Base-by-base conservation (phyloP, 2,888 invertebrate genomes). In the Harpalus rubripes region DNA sequence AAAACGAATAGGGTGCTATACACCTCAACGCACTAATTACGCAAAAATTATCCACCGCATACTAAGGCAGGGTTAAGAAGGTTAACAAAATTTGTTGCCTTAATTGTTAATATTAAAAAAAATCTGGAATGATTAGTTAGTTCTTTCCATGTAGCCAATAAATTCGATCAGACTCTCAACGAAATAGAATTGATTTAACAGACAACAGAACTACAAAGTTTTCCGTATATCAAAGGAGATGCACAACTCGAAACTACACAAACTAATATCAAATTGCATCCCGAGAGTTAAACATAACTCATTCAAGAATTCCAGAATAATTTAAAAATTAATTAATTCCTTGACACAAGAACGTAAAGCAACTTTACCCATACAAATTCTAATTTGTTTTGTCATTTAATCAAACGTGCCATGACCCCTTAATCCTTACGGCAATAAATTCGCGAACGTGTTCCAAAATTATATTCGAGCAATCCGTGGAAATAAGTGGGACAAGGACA, bases 351-450 rank as follows among this genome's bases (percentile, higher is more conserved):
- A 18, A 8, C 26, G 22, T 39, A 68, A 68, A 68, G 26, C 6
- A 74, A 44, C 44, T 74, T 74, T 15, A 4, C 15, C 41, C 72
- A 74, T 74, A 74, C 72, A 44, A 74, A 68, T 68, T 68, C 68
- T 74, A 74, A 41, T 44, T 74, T 74, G 72, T 44, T 74, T 74
- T 74, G 72, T 74, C 44, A 44, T 74, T 74, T 74, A 74, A 74
- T 74, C 72, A 74, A 74, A 74, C 44, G 15, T 44, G 7, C 18
- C 44, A 44, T 41, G 44, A 44, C 72, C 72, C 41, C 16, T 44
- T 74, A 74, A 74, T 74, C 72, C 72, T 44, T 74, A 18, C 8
- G 44, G 72, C 72, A 44, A 74, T 74, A 74, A 74, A 74, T 74
- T 74, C 18, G 18, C 72, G 52, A 74, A 68, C 68, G 68, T 68